Percentiles rank a stretch among this genome's conserved stretches.
Evolutionary conservation across 2,797 vertebrate genomes (phyloP).

Genomic region (Melanotaenia pygmaea): DNA sequence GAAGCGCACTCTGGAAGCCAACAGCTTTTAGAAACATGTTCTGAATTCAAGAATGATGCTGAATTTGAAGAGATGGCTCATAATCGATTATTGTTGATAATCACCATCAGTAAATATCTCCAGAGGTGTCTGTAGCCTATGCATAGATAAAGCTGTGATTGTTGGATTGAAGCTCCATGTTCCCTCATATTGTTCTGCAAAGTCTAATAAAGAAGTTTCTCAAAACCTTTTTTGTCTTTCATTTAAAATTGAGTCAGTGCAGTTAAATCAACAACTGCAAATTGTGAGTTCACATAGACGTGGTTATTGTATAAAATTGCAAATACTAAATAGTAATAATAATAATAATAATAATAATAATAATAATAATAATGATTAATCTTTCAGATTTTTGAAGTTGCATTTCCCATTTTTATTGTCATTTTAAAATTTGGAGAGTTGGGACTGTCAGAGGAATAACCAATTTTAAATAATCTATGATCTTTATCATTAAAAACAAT

Average conservation of each 20-base stretch:
- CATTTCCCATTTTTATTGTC: too few species aligned
- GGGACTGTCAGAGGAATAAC: too few species aligned
- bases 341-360: too few species aligned
- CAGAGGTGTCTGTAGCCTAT: conserved; percentile 56
- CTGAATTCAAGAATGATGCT: conserved; percentile 5
- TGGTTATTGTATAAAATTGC: too few species aligned
- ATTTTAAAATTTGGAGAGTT: too few species aligned
- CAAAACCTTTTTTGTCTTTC: conserved; percentile 3
- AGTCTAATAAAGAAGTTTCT: conserved; percentile 68
- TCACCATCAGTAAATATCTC: conserved; percentile 45
- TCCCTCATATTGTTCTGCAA: conserved; percentile 55
- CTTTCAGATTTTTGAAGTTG: too few species aligned
- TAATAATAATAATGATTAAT: too few species aligned
- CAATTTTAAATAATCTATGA: too few species aligned
- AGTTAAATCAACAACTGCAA: not conserved
- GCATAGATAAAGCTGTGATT: conserved; percentile 67
- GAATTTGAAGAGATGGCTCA: conserved; percentile 13
- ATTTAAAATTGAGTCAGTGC: not conserved
- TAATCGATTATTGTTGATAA: conserved; percentile 39
- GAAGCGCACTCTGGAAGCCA: not conserved
- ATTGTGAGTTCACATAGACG: too few species aligned
- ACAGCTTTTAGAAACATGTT: conserved; percentile 18
- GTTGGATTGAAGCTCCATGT: conserved; percentile 59
- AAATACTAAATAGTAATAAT: too few species aligned
- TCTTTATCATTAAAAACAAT: too few species aligned